Percentiles rank a stretch among this genome's conserved stretches.
Conservation (phyloP, 2,113 vertebrate genomes). For the Phylloscopus trochiloides region DNA sequence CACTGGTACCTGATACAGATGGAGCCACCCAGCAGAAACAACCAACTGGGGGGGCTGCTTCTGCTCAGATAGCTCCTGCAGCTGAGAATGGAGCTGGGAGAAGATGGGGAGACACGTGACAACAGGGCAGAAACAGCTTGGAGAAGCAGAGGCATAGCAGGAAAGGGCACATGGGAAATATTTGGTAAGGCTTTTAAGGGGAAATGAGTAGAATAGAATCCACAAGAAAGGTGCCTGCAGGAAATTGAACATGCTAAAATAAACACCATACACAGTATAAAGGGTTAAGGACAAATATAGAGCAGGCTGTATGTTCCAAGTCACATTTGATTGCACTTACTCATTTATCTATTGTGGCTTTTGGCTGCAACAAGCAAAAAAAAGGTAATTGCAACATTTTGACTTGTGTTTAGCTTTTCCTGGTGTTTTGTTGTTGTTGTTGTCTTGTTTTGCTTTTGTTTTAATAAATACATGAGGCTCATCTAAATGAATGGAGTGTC, state of each 20-base stretch:
- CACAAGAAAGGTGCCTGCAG: background rate
- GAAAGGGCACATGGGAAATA: background rate
- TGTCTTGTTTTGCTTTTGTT: background rate
- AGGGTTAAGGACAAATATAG: slow-evolving; percentile 1
- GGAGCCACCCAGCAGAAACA: background rate
- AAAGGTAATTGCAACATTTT: background rate
- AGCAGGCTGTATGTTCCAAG: background rate
- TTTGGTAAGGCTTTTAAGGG: background rate
- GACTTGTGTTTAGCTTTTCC: background rate
- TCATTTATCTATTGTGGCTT: background rate
- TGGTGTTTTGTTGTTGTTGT: background rate
- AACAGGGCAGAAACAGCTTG: background rate
- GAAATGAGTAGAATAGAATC: background rate
- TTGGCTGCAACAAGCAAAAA: background rate
- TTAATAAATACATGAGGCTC: background rate
- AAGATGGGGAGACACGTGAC: background rate
- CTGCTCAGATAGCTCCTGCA: background rate
- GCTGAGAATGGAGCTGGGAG: background rate
- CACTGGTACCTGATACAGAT: background rate
- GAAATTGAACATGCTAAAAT: background rate
- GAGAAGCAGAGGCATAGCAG: background rate
- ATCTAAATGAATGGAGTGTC: background rate
- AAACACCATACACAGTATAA: background rate
- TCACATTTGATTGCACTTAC: background rate
- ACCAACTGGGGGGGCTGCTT: background rate